These are phyloP conservation scores for Gymnoscopelus microlampas DNA, from an alignment of 2,797 vertebrate species.

Conservation along the genomic window DNA sequence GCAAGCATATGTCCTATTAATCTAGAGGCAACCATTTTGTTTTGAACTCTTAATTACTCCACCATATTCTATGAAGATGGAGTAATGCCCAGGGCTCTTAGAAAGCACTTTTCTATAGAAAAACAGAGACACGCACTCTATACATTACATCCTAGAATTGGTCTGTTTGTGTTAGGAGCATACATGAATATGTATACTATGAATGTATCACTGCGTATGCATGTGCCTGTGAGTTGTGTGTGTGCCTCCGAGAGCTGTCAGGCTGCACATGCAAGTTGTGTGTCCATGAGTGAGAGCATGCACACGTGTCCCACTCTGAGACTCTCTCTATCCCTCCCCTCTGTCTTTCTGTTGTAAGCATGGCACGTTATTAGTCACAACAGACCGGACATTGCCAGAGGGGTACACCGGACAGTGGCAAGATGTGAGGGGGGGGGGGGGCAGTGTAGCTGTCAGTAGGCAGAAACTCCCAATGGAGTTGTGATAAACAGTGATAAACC, in stretches of 20 bases:
- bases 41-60: constrained; percentile 15
- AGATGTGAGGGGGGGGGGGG: constrained; percentile 68
- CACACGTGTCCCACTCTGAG: constrained; percentile 13
- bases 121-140: constrained; percentile 8
- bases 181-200: too few species aligned
- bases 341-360: constrained; percentile 53
- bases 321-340: constrained; percentile 39
- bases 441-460: constrained; percentile 75
- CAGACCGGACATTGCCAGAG: constrained; percentile 73
- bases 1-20: constrained; percentile 8
- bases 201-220: neutral
- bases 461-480: constrained; percentile 40
- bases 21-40: constrained; percentile 27
- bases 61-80: constrained; percentile 17
- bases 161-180: too few species aligned
- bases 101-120: constrained; percentile 11
- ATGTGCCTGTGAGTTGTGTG: constrained; percentile 24
- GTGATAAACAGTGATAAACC: constrained; percentile 72
- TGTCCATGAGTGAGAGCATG: constrained; percentile 34
- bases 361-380: constrained; percentile 70
- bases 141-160: constrained; percentile 31
- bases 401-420: constrained; percentile 70
- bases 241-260: constrained; percentile 38
- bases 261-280: constrained; percentile 28
- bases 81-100: too few species aligned